Base-by-base conservation (phyloP, 2,888 invertebrate genomes). In the Ormyrus thymus region DNA sequence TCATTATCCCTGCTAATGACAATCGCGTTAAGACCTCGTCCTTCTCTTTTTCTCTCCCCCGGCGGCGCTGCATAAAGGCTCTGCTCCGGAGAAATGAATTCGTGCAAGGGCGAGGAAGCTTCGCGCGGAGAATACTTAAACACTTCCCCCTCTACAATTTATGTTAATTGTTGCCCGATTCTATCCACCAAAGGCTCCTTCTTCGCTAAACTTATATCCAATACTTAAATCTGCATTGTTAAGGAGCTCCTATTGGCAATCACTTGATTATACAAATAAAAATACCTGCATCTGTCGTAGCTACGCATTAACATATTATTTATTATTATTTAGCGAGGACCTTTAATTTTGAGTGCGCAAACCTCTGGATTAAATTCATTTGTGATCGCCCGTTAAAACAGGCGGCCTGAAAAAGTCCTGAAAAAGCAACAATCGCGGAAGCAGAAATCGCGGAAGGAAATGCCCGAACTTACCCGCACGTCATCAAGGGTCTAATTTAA, bases 401-500 rank as follows among this genome's bases (percentile, higher is more conserved):
- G 43, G 10, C 56, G 7, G 6, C 29, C 29, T 29, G 29, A 29
- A 29, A 29, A 29, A 29, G 29, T 29, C 29, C 29, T 29, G n/a
- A n/a, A 7, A 43, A 46, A 13, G 61, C 10, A 43, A 29, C 43
- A 46, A 13, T 8, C 43, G 7, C 10, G 56, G 8, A 51, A 43
- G 13, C n/a, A 55, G 64, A 48, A n/a, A n/a, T 10, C 58, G 68
- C 10, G 58, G 43, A 7, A 43, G 9, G 11, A 15, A 29, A 29
- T 29, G 29, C 29, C 29, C 15, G 43, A 29, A 29, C 29, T 29
- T 29, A 29, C 29, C 29, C 51, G 53, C 51, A 45, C 68, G 73
- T 61, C 61, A 71, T 68, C 79, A 61, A 69, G 72, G 15, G 78
- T 66, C 48, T 85, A 83, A 84, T 85, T 83, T 83, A 85, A 86